A percentile compares a stretch with the other conserved stretches of the same genome.
phyloP scores from a whole-genome alignment of 92 coral and sea anemone genomes.

The Hydrozoanthus gracilis region DNA sequence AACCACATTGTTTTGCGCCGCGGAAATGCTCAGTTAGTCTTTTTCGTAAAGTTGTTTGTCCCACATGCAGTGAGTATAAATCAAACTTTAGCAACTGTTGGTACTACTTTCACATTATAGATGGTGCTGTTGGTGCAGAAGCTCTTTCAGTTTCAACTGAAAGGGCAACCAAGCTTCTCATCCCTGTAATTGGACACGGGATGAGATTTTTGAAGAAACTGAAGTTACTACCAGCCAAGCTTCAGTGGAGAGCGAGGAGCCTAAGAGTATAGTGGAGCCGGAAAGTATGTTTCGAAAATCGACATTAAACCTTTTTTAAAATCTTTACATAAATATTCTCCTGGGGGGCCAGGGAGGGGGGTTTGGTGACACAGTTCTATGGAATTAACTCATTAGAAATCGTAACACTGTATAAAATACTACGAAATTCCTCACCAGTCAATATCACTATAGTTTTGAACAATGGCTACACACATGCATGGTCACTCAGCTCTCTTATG shows the following conservation, averaged over 20 bases:
- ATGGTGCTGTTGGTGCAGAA: constrained; percentile 44
- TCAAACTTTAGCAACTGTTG: neutral
- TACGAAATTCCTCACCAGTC: neutral
- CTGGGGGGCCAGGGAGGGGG: no score
- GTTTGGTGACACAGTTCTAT: no score
- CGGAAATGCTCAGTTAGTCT: constrained; percentile 31
- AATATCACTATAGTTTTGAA: constrained; percentile 24
- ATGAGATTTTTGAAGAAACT: constrained; percentile 30
- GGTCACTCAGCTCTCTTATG: constrained; percentile 11
- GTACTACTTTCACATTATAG: constrained; percentile 21
- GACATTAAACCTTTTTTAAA: no score
- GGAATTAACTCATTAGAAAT: no score
- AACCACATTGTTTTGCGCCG: neutral
- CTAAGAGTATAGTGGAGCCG: no score
- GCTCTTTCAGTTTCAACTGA: constrained; percentile 30
- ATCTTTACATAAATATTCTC: no score
- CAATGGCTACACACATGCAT: constrained; percentile 20
- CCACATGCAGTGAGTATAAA: neutral
- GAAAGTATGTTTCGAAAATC: no score
- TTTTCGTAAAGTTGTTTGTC: constrained; percentile 4
- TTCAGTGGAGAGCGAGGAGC: no score
- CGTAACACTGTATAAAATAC: constrained; percentile 21
- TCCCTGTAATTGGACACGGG: constrained; percentile 41
- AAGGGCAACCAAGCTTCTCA: constrained; percentile 35
- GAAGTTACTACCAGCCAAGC: neutral